Evolutionary conservation across 2,113 vertebrate genomes (phyloP), one percentile per base, ranked within the genome.

Genomic region (Gallinago undulata): DNA sequence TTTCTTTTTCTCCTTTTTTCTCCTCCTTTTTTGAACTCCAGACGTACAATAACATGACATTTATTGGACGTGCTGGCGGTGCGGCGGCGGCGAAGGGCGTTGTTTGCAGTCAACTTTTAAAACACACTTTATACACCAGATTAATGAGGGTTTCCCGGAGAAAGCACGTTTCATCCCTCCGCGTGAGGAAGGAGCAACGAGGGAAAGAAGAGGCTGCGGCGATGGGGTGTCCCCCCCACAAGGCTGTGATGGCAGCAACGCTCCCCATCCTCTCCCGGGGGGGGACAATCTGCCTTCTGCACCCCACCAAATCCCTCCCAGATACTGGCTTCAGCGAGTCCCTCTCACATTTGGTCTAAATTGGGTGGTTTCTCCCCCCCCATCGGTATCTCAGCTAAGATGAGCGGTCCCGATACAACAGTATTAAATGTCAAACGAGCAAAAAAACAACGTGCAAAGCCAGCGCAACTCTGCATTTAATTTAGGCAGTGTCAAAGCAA

Each of bases 31-130:
- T 66, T 53, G 2, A 82, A 98, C 97, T 98, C 98, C 98, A 98
- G 98, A 98, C 97, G 70, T 97, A 97, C 93, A 92, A 95, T 95
- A 94, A 97, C 95, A 92, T 97, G 97, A 91, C 87, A 68, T 92
- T 94, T 92, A 94, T 96, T 89, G 93, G 90, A 96, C 19, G 83
- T 64, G 92, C 88, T 50, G 63, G 53, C 13, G 0, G 45, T 74
- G 74, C 76, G 75, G 78, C 0, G 0, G 50, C 4, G 13, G 27
- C 2, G 62, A 82, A 45, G 35, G 1, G 1, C 7, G 3, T 53
- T 89, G 83, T 70, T 95, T 50, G 57, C 66, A 87, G 74, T 75
- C 88, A 91, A 91, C 80, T 79, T 91, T 63, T 19, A 57, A 91
- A 89, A 73, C 25, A 51, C 5, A 62, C 31, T 90, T 93, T 79